Evolutionary conservation across 2,888 invertebrate genomes (phyloP), one percentile per base, ranked within the genome.

Genomic region (Parnassius smintheus): DNA sequence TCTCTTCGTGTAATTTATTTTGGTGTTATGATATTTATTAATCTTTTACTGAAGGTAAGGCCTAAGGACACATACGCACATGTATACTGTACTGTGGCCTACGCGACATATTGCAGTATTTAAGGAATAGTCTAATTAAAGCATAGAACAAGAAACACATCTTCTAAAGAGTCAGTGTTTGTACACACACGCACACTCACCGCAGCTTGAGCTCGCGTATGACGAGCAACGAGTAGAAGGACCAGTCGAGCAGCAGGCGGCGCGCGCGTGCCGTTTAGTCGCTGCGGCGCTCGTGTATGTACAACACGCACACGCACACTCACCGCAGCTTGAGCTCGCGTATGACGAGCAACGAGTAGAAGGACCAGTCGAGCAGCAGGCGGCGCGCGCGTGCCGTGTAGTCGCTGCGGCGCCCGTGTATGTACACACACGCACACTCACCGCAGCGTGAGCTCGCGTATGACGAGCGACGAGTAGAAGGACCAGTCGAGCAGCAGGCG

Each of bases 401-500:
- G 74, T 95, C 96, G 3, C 95, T 93, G 73, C 95, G 95, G 49
- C 95, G 96, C 80, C 96, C 96, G 87, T 98, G 97, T 64, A 97
- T 96, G 74, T 25, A 25, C 4, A 25, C 35, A 35, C 35, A 35
- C 35, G 4, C 25, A 25, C 25, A 3, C 25, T 0, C 25, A 3
- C 25, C 86, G 76, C 68, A 99, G 93, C 53, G 99, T 99, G 69
- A 99, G 94, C 89, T 99, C 99, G 56, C 99, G 94, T 74, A 99
- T 99, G 64, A 99, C 98, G 95, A 99, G 98, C 62, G 99, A 99
- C 84, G 98, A 97, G 92, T 99, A 99, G 92, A 99, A 99, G 71
- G 98, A 98, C 99, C 99, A 99, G 91, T 99, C 98, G 67, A 99
- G 94, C 75, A 99, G 93, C 92, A 99, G 98, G 80, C 98, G 97